A percentile compares a stretch with the other conserved stretches of the same genome.
Conservation (phyloP, 2,888 invertebrate species). For the Synergus laeviventris region DNA sequence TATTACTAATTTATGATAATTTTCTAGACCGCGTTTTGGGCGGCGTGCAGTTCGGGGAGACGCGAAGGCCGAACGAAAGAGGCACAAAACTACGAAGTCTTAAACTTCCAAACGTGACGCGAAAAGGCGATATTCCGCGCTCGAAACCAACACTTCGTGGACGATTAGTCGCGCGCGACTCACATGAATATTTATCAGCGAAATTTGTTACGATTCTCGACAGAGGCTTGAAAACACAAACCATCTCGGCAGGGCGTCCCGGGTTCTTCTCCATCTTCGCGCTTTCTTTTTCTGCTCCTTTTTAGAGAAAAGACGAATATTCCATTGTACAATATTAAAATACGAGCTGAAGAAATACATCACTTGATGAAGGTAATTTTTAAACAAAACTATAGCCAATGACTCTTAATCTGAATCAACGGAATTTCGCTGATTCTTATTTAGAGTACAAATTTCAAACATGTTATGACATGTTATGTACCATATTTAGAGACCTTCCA, state of each 20-base stretch:
- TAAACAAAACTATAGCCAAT: no score
- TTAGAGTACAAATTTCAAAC: no score
- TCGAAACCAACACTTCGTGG: constrained; percentile 48
- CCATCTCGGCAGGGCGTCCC: constrained; percentile 10
- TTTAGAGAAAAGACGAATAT: neutral
- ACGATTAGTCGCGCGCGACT: constrained; percentile 61
- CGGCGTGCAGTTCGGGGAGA: constrained; percentile 53
- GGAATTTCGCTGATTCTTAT: no score
- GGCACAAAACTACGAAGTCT: constrained; percentile 35
- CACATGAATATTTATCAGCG: constrained; percentile 72
- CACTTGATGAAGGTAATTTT: no score
- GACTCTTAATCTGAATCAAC: no score
- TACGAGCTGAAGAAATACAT: no score
- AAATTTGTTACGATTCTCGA: constrained; percentile 66
- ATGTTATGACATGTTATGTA: no score
- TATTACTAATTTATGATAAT: constrained; percentile 71
- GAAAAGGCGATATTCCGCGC: constrained; percentile 40
- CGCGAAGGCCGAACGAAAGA: constrained; percentile 50
- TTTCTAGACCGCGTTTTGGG: constrained; percentile 58
- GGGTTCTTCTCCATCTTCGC: constrained; percentile 45
- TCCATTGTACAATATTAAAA: neutral
- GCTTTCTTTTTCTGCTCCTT: constrained; percentile 43
- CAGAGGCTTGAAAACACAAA: constrained; percentile 58
- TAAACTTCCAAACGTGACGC: constrained; percentile 30
- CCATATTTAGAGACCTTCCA: no score